These are phyloP conservation scores for Drosophila vallismaia DNA, from an alignment of 2,888 invertebrate genomes.

Conservation along the genomic window DNA sequence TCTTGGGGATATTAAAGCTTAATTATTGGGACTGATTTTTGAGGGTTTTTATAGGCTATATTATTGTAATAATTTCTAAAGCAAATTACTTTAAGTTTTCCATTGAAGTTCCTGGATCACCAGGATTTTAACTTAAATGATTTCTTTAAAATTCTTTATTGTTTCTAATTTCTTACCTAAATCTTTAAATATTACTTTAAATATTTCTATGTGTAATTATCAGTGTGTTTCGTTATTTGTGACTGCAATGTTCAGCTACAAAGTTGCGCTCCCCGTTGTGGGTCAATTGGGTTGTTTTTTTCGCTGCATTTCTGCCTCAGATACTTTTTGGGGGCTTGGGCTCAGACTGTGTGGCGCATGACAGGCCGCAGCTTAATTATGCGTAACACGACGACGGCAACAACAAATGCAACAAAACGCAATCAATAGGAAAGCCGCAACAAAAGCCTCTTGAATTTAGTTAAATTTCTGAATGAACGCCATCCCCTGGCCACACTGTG, in stretches of 20 bases:
- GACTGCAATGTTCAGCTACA: slow-evolving; percentile 12
- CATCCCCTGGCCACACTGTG: slow-evolving; percentile 28
- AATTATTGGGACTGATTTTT: neutral
- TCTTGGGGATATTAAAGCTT: neutral
- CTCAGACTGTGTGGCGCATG: slow-evolving; percentile 61
- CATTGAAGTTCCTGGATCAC: no score
- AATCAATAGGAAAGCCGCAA: slow-evolving; percentile 43
- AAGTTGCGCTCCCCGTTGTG: slow-evolving; percentile 44
- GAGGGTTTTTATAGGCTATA: no score
- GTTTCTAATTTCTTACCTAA: neutral
- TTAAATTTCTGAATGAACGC: slow-evolving; percentile 46
- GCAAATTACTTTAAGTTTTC: no score
- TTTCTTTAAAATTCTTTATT: neutral
- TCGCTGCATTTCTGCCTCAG: neutral
- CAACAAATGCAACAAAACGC: slow-evolving; percentile 4
- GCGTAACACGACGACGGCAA: slow-evolving; percentile 66
- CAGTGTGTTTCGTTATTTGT: neutral
- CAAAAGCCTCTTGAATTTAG: slow-evolving; percentile 35
- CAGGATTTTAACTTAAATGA: no score
- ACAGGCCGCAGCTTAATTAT: slow-evolving; percentile 66
- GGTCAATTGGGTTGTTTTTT: slow-evolving; percentile 65
- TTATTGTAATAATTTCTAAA: no score
- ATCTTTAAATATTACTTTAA: neutral
- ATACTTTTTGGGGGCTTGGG: slow-evolving; percentile 51
- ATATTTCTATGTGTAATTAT: no score